Evolutionary conservation across 2,888 invertebrate species (phyloP).

Genomic region (Eristalis tenax): DNA sequence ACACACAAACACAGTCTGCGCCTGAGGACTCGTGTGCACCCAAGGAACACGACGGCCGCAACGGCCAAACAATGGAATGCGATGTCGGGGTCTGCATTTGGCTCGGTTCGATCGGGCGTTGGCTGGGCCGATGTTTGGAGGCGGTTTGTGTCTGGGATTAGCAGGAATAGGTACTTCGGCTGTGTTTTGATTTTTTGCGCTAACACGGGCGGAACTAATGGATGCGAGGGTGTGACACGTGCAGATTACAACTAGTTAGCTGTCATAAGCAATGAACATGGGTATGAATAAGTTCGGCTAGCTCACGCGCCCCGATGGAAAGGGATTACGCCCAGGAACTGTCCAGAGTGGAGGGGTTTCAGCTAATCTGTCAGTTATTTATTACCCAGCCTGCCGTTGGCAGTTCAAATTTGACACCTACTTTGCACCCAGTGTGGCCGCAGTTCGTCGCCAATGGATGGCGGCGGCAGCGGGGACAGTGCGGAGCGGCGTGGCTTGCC

Average conservation of each 20-base stretch:
- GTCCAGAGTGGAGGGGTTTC: neutral
- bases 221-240: constrained; percentile 41
- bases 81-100: neutral
- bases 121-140: constrained; percentile 42
- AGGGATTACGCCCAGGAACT: neutral
- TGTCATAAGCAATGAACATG: neutral
- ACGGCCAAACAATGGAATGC: constrained; percentile 28
- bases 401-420: constrained; percentile 57
- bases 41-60: neutral
- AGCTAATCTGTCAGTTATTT: constrained; percentile 49
- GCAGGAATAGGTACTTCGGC: neutral
- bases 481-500: too few relatives aligned
- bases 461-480: neutral
- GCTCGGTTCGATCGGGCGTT: constrained; percentile 35
- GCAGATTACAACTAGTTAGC: constrained; percentile 33
- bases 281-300: too few relatives aligned
- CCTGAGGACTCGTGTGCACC: neutral
- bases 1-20: neutral
- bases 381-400: constrained; percentile 23
- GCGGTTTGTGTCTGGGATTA: constrained; percentile 63
- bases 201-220: constrained; percentile 15
- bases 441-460: neutral
- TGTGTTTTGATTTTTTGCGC: neutral
- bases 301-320: neutral
- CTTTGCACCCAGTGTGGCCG: constrained; percentile 30